Evolutionary conservation across 2,113 vertebrate species (phyloP).

Genomic region (Cranoglanis bouderius): DNA sequence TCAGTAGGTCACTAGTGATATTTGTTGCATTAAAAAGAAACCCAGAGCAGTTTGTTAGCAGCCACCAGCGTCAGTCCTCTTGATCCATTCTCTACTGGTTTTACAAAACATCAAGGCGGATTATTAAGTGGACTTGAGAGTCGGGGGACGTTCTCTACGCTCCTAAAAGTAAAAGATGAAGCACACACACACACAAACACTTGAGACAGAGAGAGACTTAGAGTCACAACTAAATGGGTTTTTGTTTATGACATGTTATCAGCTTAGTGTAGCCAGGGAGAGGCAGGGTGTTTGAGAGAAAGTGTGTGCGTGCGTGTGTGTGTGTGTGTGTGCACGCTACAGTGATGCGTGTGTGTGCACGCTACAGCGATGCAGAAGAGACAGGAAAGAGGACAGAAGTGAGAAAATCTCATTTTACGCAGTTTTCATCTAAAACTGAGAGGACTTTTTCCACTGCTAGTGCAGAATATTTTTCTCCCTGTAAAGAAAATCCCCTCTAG

Average conservation of each 20-base stretch:
- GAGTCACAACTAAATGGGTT: conserved; percentile 17
- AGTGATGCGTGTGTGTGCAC: background rate
- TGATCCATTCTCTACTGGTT: background rate
- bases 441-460: background rate
- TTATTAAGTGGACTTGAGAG: background rate
- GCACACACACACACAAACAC: background rate
- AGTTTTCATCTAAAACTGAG: background rate
- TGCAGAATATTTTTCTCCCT: background rate
- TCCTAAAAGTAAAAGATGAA: conserved; percentile 6
- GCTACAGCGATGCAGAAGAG: background rate
- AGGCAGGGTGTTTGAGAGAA: background rate
- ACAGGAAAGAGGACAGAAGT: background rate
- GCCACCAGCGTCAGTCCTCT: background rate
- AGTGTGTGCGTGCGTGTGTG: background rate
- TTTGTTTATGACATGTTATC: conserved; percentile 13
- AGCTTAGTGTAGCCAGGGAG: background rate
- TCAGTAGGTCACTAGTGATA: background rate
- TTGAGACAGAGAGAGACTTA: background rate
- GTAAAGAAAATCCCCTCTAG: background rate
- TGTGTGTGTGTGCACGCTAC: background rate
- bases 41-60: background rate
- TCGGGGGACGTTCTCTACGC: background rate
- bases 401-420: background rate
- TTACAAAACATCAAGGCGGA: background rate
- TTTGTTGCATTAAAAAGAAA: background rate